A percentile compares a stretch with the other conserved stretches of the same genome.
Conservation (phyloP, 2,888 invertebrate genomes). For the Eupithecia tripunctaria region DNA sequence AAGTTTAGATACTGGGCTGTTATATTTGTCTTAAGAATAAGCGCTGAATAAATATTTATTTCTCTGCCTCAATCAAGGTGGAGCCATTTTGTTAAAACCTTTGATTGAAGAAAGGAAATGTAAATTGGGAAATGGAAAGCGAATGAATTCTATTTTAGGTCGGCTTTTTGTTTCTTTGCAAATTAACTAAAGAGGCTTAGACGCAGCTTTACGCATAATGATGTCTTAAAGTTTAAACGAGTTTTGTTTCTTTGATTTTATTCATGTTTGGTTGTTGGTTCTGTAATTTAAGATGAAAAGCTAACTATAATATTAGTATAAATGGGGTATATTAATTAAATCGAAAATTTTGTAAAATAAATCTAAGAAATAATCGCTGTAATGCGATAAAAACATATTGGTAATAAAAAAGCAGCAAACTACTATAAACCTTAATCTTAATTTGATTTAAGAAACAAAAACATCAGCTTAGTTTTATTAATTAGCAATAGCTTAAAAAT, state of each 20-base stretch:
- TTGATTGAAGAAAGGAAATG: slow-evolving; percentile 23
- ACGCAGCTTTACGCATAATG: slow-evolving; percentile 1
- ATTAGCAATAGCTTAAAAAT: background rate
- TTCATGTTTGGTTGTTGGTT: background rate
- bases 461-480: background rate
- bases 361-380: no score
- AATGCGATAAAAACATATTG: no score
- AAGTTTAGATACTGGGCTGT: slow-evolving; percentile 6
- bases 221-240: background rate
- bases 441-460: background rate
- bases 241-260: background rate
- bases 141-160: background rate
- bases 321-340: background rate
- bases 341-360: background rate
- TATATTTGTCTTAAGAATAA: slow-evolving; percentile 24
- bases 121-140: slow-evolving; percentile 9
- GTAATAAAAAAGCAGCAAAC: no score
- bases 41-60: slow-evolving; percentile 22
- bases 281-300: background rate
- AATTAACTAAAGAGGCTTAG: slow-evolving; percentile 3
- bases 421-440: no score
- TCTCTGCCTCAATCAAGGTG: slow-evolving; percentile 17
- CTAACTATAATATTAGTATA: background rate
- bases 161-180: slow-evolving; percentile 10
- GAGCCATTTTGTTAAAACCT: slow-evolving; percentile 18